These are phyloP conservation scores for Lordiphosa fenestrarum DNA, from an alignment of 2,888 invertebrate species.

Conservation along the genomic window DNA sequence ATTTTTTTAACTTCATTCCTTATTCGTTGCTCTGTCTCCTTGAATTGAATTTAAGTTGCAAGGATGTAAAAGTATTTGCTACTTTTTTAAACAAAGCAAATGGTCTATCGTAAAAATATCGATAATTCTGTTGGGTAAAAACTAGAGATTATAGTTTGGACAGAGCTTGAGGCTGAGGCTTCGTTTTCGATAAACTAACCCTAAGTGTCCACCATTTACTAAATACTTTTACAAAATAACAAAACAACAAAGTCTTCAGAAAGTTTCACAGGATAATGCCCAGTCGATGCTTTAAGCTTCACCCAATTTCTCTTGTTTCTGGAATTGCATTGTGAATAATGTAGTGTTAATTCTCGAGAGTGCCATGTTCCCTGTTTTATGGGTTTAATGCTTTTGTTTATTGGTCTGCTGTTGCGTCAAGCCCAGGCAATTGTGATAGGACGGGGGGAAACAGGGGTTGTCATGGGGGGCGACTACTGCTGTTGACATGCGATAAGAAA, in stretches of 20 bases:
- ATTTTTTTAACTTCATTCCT: too few relatives aligned
- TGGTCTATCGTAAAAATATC: too few relatives aligned
- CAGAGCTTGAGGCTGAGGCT: too few relatives aligned
- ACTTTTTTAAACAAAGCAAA: too few relatives aligned
- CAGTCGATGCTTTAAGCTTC: not conserved
- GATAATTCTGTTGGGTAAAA: too few relatives aligned
- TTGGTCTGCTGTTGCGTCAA: slow-evolving; percentile 68
- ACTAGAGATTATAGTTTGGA: too few relatives aligned
- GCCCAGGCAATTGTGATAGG: slow-evolving; percentile 11
- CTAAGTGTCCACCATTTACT: too few relatives aligned
- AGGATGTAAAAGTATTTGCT: too few relatives aligned
- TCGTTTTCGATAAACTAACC: too few relatives aligned
- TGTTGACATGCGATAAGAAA: slow-evolving; percentile 68
- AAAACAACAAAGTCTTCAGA: not conserved
- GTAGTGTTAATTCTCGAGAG: slow-evolving; percentile 77
- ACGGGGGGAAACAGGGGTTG: slow-evolving; percentile 4
- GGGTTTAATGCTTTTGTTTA: slow-evolving; percentile 76
- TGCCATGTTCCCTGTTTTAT: slow-evolving; percentile 75
- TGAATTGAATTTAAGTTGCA: too few relatives aligned
- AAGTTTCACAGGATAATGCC: not conserved
- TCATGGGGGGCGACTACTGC: slow-evolving; percentile 15
- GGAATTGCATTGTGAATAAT: slow-evolving; percentile 76
- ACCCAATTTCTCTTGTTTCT: slow-evolving; percentile 38
- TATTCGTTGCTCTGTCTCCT: too few relatives aligned
- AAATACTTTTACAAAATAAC: too few relatives aligned